Evolutionary conservation across 2,888 invertebrate genomes (phyloP).

Genomic region (Amiota communis): DNA sequence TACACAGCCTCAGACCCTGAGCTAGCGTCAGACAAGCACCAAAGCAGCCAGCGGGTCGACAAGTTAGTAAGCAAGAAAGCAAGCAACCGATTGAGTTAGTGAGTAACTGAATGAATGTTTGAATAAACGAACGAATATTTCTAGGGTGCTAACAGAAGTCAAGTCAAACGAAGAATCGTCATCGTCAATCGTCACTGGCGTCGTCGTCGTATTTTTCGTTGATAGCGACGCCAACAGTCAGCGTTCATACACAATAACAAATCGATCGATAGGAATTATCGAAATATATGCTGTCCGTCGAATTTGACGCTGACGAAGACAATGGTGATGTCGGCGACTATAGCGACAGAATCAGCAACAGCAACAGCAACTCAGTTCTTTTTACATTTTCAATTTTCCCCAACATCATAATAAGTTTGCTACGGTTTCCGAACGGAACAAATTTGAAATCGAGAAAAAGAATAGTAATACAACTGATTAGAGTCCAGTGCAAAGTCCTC

Average conservation of each 20-base stretch:
- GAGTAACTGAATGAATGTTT: background rate
- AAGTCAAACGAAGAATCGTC: background rate
- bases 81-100: background rate
- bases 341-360: too few relatives aligned
- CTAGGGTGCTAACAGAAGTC: conserved; percentile 14
- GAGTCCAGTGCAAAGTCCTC: too few relatives aligned
- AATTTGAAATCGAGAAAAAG: background rate
- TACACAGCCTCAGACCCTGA: conserved; percentile 1
- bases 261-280: conserved; percentile 69
- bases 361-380: background rate
- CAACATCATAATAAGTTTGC: conserved; percentile 37
- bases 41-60: conserved; percentile 32
- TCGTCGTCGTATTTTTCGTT: background rate
- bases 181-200: too few relatives aligned
- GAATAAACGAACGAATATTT: background rate
- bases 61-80: conserved; percentile 9
- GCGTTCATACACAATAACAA: conserved; percentile 45
- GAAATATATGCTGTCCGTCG: conserved; percentile 48
- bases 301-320: background rate
- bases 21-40: conserved; percentile 43
- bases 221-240: conserved; percentile 35
- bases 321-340: too few relatives aligned
- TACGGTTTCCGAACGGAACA: conserved; percentile 7
- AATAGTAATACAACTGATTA: background rate
- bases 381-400: conserved; percentile 34